Conservation (phyloP, 2,113 vertebrate species). For the Zosterops borbonicus region DNA sequence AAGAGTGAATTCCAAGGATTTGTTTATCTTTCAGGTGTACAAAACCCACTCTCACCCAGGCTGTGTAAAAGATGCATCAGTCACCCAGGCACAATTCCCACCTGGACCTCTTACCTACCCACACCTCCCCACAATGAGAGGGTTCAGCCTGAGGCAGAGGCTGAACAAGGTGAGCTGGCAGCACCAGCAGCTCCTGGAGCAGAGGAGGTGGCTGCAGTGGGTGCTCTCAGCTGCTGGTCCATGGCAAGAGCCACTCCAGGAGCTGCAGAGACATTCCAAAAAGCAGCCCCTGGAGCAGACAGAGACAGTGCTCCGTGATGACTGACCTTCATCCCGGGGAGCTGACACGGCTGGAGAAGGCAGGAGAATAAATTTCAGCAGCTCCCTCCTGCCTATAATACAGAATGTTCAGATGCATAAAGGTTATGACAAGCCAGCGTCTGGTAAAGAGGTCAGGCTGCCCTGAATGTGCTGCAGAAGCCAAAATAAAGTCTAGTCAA, state of each 20-base stretch:
- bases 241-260: neutral
- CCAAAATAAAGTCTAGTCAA: conserved; percentile 73
- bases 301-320: rapidly evolving
- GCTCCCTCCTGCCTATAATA: neutral
- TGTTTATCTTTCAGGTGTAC: neutral
- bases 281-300: neutral
- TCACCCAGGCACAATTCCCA: neutral
- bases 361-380: conserved; percentile 2
- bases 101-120: neutral
- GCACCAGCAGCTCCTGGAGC: neutral
- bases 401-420: conserved; percentile 29
- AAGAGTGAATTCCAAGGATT: neutral
- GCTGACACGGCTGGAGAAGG: neutral
- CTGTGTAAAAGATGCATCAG: neutral
- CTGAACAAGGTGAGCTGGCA: neutral
- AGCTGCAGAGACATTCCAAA: neutral
- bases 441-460: conserved; percentile 68
- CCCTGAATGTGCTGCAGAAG: conserved; percentile 47
- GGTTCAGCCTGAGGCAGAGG: neutral
- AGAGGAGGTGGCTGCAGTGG: neutral
- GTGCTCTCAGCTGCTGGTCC: neutral
- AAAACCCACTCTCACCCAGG: neutral
- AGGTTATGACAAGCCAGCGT: conserved; percentile 37
- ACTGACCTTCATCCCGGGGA: neutral
- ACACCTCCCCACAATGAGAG: neutral